Percentiles rank a stretch among this genome's conserved stretches.
phyloP scores from a whole-genome alignment of 2,113 vertebrate species.

The Megaptera novaeangliae region DNA sequence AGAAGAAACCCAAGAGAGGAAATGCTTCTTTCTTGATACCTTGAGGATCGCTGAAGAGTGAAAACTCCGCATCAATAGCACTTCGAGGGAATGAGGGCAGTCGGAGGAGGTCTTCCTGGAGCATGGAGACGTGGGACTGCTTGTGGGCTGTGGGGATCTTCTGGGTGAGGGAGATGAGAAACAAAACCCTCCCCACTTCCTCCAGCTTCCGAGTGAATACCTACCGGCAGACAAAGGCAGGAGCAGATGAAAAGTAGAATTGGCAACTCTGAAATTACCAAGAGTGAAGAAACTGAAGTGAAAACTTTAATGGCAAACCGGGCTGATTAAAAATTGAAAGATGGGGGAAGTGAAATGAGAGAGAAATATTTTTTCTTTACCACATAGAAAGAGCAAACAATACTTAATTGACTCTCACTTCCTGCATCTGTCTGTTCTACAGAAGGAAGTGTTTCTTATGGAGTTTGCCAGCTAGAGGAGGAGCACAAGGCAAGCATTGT shows the following conservation, averaged over 20 bases:
- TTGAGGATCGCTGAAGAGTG: conserved; percentile 93
- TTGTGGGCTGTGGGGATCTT: conserved; percentile 95
- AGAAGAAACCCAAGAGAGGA: background rate
- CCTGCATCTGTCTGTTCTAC: background rate
- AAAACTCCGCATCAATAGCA: conserved; percentile 97
- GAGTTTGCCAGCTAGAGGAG: background rate
- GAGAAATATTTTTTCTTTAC: background rate
- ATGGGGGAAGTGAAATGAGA: background rate
- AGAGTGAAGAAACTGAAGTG: background rate
- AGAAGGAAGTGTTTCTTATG: background rate
- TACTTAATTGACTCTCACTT: background rate
- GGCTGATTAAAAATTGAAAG: background rate
- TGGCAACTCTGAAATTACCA: background rate
- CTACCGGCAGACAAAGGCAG: conserved; percentile 71
- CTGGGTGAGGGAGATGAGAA: conserved; percentile 96
- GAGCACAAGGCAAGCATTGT: background rate
- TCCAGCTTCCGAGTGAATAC: conserved; percentile 98
- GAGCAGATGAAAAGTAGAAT: background rate
- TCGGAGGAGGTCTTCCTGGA: conserved; percentile 97
- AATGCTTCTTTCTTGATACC: conserved; percentile 76
- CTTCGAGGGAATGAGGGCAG: conserved; percentile 96
- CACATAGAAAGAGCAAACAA: background rate
- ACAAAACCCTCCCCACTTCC: conserved; percentile 95
- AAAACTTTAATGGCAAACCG: background rate
- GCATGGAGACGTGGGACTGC: conserved; percentile 97